Conservation (phyloP, 2,888 invertebrate species). For the Salticus scenicus region DNA sequence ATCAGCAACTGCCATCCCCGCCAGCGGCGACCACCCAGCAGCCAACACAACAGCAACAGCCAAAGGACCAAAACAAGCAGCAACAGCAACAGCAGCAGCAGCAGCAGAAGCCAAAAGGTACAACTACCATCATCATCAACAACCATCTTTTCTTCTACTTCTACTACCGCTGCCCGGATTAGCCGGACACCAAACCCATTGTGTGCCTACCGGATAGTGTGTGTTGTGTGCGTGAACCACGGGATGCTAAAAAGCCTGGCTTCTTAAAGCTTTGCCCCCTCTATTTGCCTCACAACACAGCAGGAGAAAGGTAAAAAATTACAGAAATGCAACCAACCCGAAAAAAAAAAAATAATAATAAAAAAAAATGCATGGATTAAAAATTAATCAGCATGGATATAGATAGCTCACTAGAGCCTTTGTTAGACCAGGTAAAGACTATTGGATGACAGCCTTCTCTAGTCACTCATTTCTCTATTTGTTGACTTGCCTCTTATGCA, state of each 20-base stretch:
- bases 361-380: slow-evolving; percentile 53
- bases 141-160: neutral
- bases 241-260: slow-evolving; percentile 8
- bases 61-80: slow-evolving; percentile 47
- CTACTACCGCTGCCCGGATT: slow-evolving; percentile 10
- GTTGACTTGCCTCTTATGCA: neutral
- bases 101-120: slow-evolving; percentile 65
- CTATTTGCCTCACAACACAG: neutral
- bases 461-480: slow-evolving; percentile 23
- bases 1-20: slow-evolving; percentile 52
- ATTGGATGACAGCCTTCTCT: slow-evolving; percentile 45
- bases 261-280: slow-evolving; percentile 41
- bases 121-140: slow-evolving; percentile 13
- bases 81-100: slow-evolving; percentile 29
- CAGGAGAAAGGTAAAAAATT: slow-evolving; percentile 49
- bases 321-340: slow-evolving; percentile 14
- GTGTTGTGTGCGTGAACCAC: slow-evolving; percentile 33
- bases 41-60: slow-evolving; percentile 11
- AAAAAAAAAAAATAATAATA: slow-evolving; percentile 19
- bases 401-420: slow-evolving; percentile 47
- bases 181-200: slow-evolving; percentile 11
- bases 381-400: slow-evolving; percentile 47
- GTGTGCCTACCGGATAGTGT: slow-evolving; percentile 29
- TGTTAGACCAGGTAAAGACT: slow-evolving; percentile 46
- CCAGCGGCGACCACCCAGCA: slow-evolving; percentile 33